phyloP scores from a whole-genome alignment of 2,797 vertebrate species.

The Acipenser ruthenus region DNA sequence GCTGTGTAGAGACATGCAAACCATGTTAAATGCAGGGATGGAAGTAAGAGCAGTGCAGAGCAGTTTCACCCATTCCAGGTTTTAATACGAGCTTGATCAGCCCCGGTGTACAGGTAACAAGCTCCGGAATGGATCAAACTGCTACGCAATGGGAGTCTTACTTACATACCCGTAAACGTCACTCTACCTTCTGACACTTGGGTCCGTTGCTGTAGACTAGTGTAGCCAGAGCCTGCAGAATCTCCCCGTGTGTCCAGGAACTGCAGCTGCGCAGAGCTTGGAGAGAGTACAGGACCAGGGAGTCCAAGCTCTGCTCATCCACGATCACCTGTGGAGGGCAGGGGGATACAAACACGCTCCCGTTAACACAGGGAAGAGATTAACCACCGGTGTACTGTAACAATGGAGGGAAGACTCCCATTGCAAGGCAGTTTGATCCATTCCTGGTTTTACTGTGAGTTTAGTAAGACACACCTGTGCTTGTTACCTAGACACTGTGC shows the following conservation, averaged over 20 bases:
- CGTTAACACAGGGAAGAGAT: too few species aligned
- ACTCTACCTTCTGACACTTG: conserved; percentile 76
- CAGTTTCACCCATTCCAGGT: too few species aligned
- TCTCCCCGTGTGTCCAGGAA: conserved; percentile 82
- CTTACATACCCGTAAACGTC: too few species aligned
- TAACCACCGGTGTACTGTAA: too few species aligned
- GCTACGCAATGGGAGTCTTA: not conserved
- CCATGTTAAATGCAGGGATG: too few species aligned
- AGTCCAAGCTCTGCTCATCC: conserved; percentile 74
- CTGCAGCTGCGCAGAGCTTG: conserved; percentile 73
- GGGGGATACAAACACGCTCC: not conserved
- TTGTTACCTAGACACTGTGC: too few species aligned
- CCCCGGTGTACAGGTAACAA: not conserved
- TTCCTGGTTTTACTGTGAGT: not conserved
- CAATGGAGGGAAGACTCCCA: not conserved
- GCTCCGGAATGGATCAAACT: not conserved
- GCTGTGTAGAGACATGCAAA: too few species aligned
- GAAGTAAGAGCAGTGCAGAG: too few species aligned
- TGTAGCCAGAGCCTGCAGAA: conserved; percentile 82
- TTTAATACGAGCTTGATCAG: too few species aligned
- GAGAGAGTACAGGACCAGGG: conserved; percentile 69
- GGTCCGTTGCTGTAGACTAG: conserved; percentile 83
- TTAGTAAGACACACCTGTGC: too few species aligned
- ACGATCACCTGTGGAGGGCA: conserved; percentile 67
- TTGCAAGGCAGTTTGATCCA: not conserved